Percentiles rank a stretch among this genome's conserved stretches.
These are phyloP conservation scores for Acleris literana DNA, from an alignment of 2,888 invertebrate species.

Conservation along the genomic window DNA sequence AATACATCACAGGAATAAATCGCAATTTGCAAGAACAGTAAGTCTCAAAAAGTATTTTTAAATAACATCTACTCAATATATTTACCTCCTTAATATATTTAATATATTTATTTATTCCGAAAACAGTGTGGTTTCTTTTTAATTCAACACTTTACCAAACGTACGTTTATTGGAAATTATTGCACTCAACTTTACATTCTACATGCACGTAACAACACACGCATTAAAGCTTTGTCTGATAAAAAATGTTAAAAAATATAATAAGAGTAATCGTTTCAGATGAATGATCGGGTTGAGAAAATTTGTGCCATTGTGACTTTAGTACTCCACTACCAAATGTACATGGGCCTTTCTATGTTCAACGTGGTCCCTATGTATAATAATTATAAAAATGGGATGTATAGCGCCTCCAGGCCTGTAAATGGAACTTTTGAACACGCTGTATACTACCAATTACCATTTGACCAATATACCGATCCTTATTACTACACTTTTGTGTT, in stretches of 20 bases:
- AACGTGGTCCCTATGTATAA: constrained; percentile 7
- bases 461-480: constrained; percentile 7
- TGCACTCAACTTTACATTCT: no score
- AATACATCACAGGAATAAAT: constrained; percentile 4
- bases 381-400: constrained; percentile 10
- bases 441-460: constrained; percentile 7
- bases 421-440: constrained; percentile 15
- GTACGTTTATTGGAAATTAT: no score
- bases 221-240: no score
- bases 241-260: background rate
- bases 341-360: background rate
- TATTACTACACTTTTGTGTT: background rate
- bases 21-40: constrained; percentile 7
- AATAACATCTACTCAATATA: background rate
- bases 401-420: background rate
- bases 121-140: no score
- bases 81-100: no score
- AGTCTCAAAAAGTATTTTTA: background rate
- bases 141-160: no score
- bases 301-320: background rate
- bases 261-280: background rate
- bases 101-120: background rate
- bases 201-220: no score
- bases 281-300: constrained; percentile 9
- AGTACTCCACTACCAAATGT: constrained; percentile 1